Conservation (phyloP, 2,797 vertebrate species). For the Hippocampus kuda region DNA sequence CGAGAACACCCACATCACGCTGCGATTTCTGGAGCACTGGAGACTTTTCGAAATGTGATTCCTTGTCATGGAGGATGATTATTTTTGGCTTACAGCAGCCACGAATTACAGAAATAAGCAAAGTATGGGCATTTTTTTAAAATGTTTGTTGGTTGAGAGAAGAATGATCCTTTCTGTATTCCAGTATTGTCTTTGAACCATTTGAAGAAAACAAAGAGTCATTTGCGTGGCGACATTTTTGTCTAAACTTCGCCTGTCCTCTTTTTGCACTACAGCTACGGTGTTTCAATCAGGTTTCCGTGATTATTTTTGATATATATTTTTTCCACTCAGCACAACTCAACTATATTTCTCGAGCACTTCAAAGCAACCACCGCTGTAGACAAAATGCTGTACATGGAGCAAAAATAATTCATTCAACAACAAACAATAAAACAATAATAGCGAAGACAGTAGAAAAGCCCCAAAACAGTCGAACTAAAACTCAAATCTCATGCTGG, state of each 20-base stretch:
- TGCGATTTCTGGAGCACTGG: neutral
- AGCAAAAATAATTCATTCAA: no score
- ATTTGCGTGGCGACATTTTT: neutral
- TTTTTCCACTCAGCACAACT: no score
- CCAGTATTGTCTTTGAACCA: neutral
- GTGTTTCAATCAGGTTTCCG: neutral
- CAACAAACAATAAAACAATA: no score
- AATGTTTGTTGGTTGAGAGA: neutral
- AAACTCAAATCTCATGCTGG: no score
- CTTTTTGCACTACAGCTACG: neutral
- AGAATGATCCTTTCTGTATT: neutral
- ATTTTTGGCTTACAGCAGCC: slow-evolving; percentile 21
- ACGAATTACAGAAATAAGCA: slow-evolving; percentile 32
- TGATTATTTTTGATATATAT: neutral
- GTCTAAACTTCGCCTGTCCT: neutral
- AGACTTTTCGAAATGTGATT: slow-evolving; percentile 17
- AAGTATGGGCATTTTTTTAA: neutral
- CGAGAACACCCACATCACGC: slow-evolving; percentile 6
- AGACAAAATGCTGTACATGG: no score
- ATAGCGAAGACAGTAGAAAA: no score
- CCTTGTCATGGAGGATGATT: slow-evolving; percentile 17
- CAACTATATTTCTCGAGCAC: no score
- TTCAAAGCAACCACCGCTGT: no score
- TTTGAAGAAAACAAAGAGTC: neutral
- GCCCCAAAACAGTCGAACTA: no score